Evolutionary conservation across 2,797 vertebrate species (phyloP), one percentile per base, ranked within the genome.

Genomic region (Lutjanus campechanus): DNA sequence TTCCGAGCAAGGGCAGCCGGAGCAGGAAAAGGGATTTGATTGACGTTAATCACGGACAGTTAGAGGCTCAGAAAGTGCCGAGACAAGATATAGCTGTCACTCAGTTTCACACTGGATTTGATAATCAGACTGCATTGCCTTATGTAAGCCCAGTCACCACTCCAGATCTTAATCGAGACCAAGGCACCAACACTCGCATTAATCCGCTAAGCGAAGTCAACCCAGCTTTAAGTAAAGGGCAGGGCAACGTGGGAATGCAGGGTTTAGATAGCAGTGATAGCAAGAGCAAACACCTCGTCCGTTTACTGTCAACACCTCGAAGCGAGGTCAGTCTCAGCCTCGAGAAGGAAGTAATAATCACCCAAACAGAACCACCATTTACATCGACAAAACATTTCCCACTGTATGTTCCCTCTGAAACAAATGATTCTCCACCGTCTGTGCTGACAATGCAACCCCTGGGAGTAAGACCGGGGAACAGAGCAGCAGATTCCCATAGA

Each of bases 11-110:
- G 91, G 92, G 91, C 75, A 94, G 93, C 62, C 91, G 95, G 69
- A 96, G 95, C 91, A 93, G 94, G 77, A 96, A 96, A 88, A 93
- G 95, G 76, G 96, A 96, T 89, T 90, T 95, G 89, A 95, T 96
- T 89, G 92, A 95, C 88, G 93, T 95, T 86, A 94, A 95, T 93
- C 94, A 85, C n/a, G 83, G 89, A 83, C 95, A 93, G 84, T 88
- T 77, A 22, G 95, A 94, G 74, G 82, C 90, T 72, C 88, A 90
- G 76, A 93, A 89, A 91, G 79, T 79, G 69, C 87, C n/a, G 60
- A 91, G 91, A 84, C 93, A 92, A 92, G 94, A 95, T 59, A 85
- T 82, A 72, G 70, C 88, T 61, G 88, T 90, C 79, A 89, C 89
- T 90, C 91, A 91, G 86, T 73, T 89, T 81, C 92, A 94, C 56